Base-by-base conservation (phyloP, 2,888 invertebrate genomes). In the Oxyteleia sp. region DNA sequence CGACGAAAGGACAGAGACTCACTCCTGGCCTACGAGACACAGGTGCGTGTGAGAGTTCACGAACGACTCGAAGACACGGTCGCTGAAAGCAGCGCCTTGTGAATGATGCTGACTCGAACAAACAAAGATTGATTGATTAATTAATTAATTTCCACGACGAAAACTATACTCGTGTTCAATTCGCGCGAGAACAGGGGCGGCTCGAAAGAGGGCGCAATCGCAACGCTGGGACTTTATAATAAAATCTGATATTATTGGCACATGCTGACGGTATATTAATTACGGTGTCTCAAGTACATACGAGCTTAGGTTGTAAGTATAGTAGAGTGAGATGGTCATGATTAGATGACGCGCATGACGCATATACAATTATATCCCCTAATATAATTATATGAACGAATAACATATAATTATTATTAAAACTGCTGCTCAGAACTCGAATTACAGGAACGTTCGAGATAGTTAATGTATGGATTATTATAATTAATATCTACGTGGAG, bases 351-450 rank as follows among this genome's bases (percentile, higher is more conserved):
- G 23, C 51, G 61, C 55, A 63, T 68, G 68, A 41, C 49, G 66
- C 68, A 74, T 71, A 84, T 72, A 71, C 41, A 69, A 84, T 68
- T 59, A 71, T 80, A 84, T 71, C 71, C 69, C 66, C 38, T 66
- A 63, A 72, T 80, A 61, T 80, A 76, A 84, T 80, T 84, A 84
- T 82, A 79, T 78, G 80, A 72, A 66, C 80, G 74, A 64, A 69
- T 82, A 64, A 51, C 76, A 76, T 80, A 85, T 76, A 80, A 85
- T 80, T 82, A 85, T 68, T 49, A 72, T 53, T 68, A 71, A 75
- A 81, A 84, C 26, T 78, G 80, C 78, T 85, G 85, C 85, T 84
- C 85, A 85, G 85, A 79, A 84, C 75, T 84, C 82, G 80, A 76
- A 84, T 72, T 45, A 18, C n/a, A 49, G 35, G 20, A 75, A 82